phyloP scores from a whole-genome alignment of 2,797 vertebrate species.

The Lepidocolaptes lacrymiger region DNA sequence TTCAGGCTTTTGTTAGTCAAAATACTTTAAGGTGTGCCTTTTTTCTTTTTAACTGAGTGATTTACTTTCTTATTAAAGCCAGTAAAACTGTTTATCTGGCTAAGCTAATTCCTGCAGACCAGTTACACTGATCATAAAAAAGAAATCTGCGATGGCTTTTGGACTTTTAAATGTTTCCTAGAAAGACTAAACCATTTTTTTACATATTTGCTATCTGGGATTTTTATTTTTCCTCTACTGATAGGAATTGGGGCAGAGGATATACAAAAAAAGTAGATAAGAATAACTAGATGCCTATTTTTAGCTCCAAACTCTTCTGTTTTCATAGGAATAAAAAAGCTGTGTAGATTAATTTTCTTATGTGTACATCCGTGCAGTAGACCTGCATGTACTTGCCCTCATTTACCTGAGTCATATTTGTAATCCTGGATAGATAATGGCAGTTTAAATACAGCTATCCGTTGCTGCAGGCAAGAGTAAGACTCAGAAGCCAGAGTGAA shows the following conservation, averaged over 20 bases:
- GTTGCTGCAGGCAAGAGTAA: neutral
- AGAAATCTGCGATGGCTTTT: neutral
- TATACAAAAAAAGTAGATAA: neutral
- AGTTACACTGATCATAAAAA: neutral
- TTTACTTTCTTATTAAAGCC: neutral
- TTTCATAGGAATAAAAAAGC: slow-evolving; percentile 1
- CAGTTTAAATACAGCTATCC: slow-evolving; percentile 16
- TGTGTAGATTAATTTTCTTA: neutral
- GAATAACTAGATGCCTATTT: neutral
- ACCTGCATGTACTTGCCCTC: slow-evolving; percentile 37
- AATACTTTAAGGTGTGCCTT: neutral
- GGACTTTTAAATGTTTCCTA: neutral
- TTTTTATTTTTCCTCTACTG: slow-evolving; percentile 23
- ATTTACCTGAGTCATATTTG: slow-evolving; percentile 33
- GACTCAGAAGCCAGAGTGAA: neutral
- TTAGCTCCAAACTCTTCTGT: slow-evolving; percentile 26
- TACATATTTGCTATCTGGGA: neutral
- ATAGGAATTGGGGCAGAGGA: neutral
- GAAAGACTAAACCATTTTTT: neutral
- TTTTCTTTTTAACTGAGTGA: neutral
- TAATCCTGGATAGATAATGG: slow-evolving; percentile 9
- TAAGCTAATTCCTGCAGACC: neutral
- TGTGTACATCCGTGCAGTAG: neutral
- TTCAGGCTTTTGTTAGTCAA: neutral
- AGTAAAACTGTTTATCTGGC: neutral